A percentile compares a stretch with the other conserved stretches of the same genome.
phyloP scores from a whole-genome alignment of 2,888 invertebrate genomes.

The Bugula neritina region DNA sequence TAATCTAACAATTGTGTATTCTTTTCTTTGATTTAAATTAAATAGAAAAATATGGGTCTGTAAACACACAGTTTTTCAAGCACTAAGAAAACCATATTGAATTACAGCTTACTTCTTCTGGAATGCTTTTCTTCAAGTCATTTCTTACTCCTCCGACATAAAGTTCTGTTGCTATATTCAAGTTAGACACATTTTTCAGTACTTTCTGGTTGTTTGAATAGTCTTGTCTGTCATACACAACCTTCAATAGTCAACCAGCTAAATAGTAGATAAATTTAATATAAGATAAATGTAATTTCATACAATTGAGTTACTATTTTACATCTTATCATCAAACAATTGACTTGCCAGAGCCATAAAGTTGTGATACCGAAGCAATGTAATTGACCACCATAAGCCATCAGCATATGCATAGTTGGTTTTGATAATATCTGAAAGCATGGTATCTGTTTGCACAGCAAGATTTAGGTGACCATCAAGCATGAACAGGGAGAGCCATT shows the following conservation, averaged over 20 bases:
- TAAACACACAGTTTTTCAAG: too few relatives aligned
- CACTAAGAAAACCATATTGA: too few relatives aligned
- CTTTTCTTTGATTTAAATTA: too few relatives aligned
- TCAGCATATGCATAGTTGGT: neutral
- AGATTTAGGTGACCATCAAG: neutral
- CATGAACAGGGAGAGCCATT: neutral
- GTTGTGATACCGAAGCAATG: neutral
- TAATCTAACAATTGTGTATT: too few relatives aligned
- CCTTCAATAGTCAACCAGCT: neutral
- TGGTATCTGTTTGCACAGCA: neutral
- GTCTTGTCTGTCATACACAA: neutral
- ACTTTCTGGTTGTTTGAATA: slow-evolving; percentile 4
- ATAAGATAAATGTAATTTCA: too few relatives aligned
- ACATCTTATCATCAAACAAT: too few relatives aligned
- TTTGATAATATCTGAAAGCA: neutral
- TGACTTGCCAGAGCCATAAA: slow-evolving; percentile 1
- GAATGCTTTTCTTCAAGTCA: neutral
- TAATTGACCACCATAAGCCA: neutral
- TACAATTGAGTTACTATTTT: too few relatives aligned
- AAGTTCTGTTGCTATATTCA: neutral
- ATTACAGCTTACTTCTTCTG: neutral
- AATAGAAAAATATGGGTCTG: too few relatives aligned
- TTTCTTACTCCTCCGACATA: neutral
- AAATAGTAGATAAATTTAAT: neutral
- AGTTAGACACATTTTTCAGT: neutral